Evolutionary conservation across 2,113 vertebrate genomes (phyloP), one percentile per base, ranked within the genome.

Genomic region (Myotis lucifugus): DNA sequence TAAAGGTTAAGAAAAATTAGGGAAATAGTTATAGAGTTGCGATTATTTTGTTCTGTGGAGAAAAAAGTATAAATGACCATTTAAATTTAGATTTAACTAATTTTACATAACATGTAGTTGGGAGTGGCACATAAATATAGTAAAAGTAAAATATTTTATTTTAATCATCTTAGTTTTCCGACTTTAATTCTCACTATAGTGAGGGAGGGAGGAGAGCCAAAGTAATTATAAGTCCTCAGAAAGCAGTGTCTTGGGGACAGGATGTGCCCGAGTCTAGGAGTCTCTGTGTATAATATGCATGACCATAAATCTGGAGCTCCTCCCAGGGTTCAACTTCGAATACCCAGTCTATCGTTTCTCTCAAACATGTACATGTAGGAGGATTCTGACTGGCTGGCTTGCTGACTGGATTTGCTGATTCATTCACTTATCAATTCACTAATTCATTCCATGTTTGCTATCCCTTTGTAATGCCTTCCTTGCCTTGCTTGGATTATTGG

Each of bases 381-480:
- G 76, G n/a, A 29, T 74, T 48, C 85, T 42, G n/a, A 29, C 25
- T 87, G 64, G n/a, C 77, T 82, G 73, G 90, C 50, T 48, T 56
- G 61, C 27, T 82, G 52, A 59, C 15, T 86, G 37, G 23, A 72
- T 73, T 87, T 87, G 50, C 61, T 56, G 29, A 79, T n/a, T 81
- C 23, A 88, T 85, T 90, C 27, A 64, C 32, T 78, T 40, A 61
- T 37, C 18, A 50, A 7, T 48, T 93, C 18, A 19, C 42, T 82
- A 69, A 66, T 74, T 72, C 50, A 85, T 52, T 85, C 64, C 74
- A 64, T 21, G 82, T 82, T 93, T 88, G 29, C 64, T 73, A 2
- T 82, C 13, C 67, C 25, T 88, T 54, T 93, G 67, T 19, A 88
- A 88, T 93, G n/a, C n/a, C 32, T 73, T 73, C 42, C 42, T 93